Base-by-base conservation (phyloP, 2,797 vertebrate genomes). In the Rhinogobio ventralis region DNA sequence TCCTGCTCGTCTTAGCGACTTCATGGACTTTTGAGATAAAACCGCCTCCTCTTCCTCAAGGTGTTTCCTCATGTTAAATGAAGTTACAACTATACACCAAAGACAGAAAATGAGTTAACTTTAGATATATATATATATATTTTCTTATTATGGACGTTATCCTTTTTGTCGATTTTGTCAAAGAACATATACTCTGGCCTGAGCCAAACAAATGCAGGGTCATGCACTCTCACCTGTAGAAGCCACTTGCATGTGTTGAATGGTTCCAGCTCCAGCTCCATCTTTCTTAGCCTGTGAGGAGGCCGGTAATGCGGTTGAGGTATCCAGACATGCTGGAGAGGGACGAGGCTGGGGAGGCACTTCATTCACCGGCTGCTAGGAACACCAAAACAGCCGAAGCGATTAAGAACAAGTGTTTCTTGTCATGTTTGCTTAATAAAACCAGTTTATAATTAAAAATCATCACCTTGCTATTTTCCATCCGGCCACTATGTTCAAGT, bases 401-500 rank as follows among this genome's bases (percentile, higher is more conserved):
- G 28, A 75, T 90, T 89, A 89, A 85, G 79, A 85, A 82, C 14
- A 46, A 9, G 20, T n/a, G 1, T 28, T 20, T 14, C 57, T 57
- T 53, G 67, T 36, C 25, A 15, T 53, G 23, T 39, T 45, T 57
- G 13, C 17, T 53, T 72, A 28, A 71, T 79, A 39, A 71, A 68
- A 69, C 71, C 6, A n/a, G 30, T 51, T 15, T 33, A 45, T 5
- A 33, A 33, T 81, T 57, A 68, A 75, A 80, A 55, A 81, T 75
- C 30, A 85, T 93, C 93, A 95, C 95, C 95, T 96, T 96, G 89
- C 67, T 91, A 88, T 73, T 94, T 87, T 96, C 94, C 94, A 95
- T 95, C 71, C 60, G 86, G 79, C 76, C 55, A 33, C 72, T 79
- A 66, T 46, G 82, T 39, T 33, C 25, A 10, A 55, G 71, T 2